These are phyloP conservation scores for Lathamus discolor DNA, from an alignment of 2,113 vertebrate species.

Conservation along the genomic window DNA sequence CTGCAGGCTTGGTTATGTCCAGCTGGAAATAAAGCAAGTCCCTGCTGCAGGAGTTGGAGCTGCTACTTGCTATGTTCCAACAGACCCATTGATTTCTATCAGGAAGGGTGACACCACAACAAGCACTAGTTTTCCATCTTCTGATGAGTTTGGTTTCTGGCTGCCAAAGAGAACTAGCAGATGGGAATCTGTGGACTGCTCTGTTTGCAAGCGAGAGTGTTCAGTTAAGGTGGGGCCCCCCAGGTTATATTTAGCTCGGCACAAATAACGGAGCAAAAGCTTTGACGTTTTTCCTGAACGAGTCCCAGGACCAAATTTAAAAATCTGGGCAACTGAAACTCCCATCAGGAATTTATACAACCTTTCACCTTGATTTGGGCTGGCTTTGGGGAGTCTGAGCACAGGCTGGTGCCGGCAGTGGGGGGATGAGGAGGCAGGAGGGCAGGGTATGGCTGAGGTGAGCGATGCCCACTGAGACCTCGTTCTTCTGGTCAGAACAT, in stretches of 20 bases:
- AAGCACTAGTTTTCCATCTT: not conserved
- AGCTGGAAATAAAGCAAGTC: not conserved
- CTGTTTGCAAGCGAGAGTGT: not conserved
- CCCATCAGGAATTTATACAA: not conserved
- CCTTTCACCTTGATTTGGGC: not conserved
- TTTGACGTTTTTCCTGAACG: not conserved
- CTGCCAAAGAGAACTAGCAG: not conserved
- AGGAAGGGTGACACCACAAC: not conserved
- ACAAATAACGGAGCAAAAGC: not conserved
- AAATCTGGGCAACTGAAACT: not conserved
- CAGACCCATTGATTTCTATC: fast-evolving
- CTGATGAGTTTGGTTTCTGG: not conserved
- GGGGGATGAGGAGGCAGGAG: not conserved
- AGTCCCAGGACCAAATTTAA: not conserved
- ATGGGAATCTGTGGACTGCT: not conserved
- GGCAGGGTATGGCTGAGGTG: fast-evolving
- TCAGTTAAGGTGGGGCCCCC: constrained; percentile 10
- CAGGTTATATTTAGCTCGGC: constrained; percentile 1
- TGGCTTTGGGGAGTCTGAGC: not conserved
- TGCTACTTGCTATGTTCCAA: not conserved
- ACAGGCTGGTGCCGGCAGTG: not conserved
- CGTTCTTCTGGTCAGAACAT: not conserved
- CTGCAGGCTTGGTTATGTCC: not conserved
- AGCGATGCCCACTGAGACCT: not conserved
- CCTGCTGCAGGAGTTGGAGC: not conserved